Evolutionary conservation across 2,888 invertebrate genomes (phyloP), one percentile per base, ranked within the genome.

Genomic region (Druceiella hillmani): DNA sequence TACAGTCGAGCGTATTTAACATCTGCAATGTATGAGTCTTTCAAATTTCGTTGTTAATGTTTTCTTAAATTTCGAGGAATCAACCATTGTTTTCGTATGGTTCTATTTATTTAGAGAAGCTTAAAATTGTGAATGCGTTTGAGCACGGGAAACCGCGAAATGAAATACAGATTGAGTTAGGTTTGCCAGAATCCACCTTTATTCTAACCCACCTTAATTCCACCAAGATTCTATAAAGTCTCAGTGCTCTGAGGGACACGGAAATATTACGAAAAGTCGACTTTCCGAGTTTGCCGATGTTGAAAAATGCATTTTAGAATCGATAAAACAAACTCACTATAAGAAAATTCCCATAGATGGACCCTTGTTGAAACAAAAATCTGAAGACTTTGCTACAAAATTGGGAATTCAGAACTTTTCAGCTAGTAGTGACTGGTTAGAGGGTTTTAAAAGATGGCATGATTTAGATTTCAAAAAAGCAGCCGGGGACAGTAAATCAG

Each of bases 401-500:
- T 11, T 30, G 30, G 30, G 30, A 30, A 30, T 30, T 4, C 30
- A 30, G 15, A 30, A 30, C 30, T 30, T 30, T 30, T 7, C 27
- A 7, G 27, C 27, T 27, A 27, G 10, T 10, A 27, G 11, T 10
- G 27, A n/a, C n/a, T n/a, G n/a, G 27, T 12, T 48, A 42, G 41
- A 42, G 36, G 36, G 40, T 41, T 43, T 45, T 44, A 45, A 43
- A 33, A 45, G 15, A 13, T 32, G 45, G 17, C 31, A 45, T 36
- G 39, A 42, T 25, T 43, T 46, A 38, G 36, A 40, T 32, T 48
- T 44, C 32, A 45, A 44, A 42, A 36, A 48, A 45, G 39, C 25
- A 30, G 25, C 31, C 33, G 48, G 44, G 12, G 44, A 43, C 41
- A 43, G 45, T 40, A 40, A 33, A 40, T 35, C 39, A 38, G 45